Evolutionary conservation across 2,113 vertebrate species (phyloP).

Genomic region (Cisticola juncidis): DNA sequence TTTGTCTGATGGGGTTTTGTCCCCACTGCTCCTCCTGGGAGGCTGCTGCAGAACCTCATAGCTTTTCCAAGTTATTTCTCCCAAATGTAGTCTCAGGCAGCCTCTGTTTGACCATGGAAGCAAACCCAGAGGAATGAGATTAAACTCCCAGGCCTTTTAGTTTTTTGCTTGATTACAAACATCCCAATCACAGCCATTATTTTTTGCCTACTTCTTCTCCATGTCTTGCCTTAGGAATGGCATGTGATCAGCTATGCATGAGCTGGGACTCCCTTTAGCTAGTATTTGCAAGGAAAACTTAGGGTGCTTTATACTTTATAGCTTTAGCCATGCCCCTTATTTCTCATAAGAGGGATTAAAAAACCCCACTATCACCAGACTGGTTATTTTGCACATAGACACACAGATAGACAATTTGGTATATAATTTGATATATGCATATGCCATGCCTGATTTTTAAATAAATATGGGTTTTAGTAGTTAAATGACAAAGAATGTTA

Average conservation of each 20-base stretch:
- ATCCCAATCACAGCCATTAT: not conserved
- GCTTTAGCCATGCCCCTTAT: not conserved
- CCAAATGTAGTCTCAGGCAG: not conserved
- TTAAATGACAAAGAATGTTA: not conserved
- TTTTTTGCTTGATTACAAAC: not conserved
- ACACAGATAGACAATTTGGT: not conserved
- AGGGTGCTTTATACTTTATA: not conserved
- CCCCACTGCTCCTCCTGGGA: not conserved
- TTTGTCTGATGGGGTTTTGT: not conserved
- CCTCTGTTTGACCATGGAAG: not conserved
- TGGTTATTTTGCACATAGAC: not conserved
- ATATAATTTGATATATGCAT: not conserved
- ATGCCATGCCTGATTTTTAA: not conserved
- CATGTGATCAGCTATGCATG: not conserved
- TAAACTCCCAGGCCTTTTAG: not conserved
- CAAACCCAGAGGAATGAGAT: not conserved
- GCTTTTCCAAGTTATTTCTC: not conserved
- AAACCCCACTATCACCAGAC: not conserved
- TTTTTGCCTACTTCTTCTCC: not conserved
- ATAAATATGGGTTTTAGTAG: not conserved
- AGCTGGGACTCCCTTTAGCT: not conserved
- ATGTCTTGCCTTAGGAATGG: not conserved
- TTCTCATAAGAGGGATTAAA: not conserved
- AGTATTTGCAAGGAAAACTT: not conserved
- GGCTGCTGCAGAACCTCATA: not conserved